Percentiles rank a stretch among this genome's conserved stretches.
These are phyloP conservation scores for Mellivora capensis DNA, from an alignment of 2,113 vertebrate species.

Conservation along the genomic window DNA sequence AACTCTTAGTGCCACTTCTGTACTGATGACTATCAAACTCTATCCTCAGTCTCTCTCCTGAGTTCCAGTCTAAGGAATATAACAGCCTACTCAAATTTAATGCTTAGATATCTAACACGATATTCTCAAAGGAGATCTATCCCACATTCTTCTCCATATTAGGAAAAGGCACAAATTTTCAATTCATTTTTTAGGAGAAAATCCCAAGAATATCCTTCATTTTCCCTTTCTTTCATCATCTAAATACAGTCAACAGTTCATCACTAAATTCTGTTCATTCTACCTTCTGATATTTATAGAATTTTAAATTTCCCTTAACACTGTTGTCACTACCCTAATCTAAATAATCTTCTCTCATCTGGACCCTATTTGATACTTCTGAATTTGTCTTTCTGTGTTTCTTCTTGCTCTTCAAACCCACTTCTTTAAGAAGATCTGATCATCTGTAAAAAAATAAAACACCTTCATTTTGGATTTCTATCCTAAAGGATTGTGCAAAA, in stretches of 20 bases:
- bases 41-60: neutral
- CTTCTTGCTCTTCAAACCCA: neutral
- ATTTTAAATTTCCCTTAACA: neutral
- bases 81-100: neutral
- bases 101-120: neutral
- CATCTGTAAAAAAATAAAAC: neutral
- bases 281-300: neutral
- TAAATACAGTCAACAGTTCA: neutral
- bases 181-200: neutral
- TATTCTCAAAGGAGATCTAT: neutral
- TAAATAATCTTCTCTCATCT: neutral
- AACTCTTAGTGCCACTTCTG: neutral
- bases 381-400: neutral
- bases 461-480: neutral
- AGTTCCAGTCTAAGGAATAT: neutral
- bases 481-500: neutral
- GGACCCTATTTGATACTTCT: neutral
- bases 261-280: neutral
- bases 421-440: neutral
- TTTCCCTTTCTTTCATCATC: neutral
- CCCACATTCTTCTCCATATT: neutral
- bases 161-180: neutral
- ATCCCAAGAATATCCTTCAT: neutral
- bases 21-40: neutral
- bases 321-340: neutral